phyloP scores from a whole-genome alignment of 1,140 invertebrate genomes.

The Galendromus occidentalis region DNA sequence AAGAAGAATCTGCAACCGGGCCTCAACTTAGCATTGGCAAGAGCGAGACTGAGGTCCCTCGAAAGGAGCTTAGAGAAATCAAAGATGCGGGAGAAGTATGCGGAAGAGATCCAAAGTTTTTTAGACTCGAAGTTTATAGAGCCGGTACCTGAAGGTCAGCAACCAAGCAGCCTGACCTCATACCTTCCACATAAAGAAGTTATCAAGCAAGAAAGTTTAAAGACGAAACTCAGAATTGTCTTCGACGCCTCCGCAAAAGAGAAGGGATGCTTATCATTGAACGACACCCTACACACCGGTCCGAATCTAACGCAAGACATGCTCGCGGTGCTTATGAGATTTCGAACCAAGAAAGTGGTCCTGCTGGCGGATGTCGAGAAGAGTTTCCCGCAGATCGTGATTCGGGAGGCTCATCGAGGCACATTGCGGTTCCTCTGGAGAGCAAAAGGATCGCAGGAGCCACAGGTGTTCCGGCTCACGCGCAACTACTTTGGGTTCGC shows the following conservation, averaged over 20 bases:
- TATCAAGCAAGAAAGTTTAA: constrained; percentile 17
- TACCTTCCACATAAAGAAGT: constrained; percentile 26
- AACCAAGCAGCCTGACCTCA: background rate
- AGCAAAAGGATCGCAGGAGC: no score
- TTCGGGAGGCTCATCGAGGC: constrained; percentile 5
- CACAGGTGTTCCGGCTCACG: no score
- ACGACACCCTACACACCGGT: constrained; percentile 14
- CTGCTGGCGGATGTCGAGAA: constrained; percentile 16
- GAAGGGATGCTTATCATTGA: constrained; percentile 8
- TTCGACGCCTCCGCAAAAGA: constrained; percentile 11
- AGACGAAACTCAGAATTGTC: constrained; percentile 13
- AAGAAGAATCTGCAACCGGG: no score
- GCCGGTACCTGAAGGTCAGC: no score
- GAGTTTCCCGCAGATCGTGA: constrained; percentile 14
- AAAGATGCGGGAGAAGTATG: no score
- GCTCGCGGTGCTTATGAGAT: constrained; percentile 12
- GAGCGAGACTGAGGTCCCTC: no score
- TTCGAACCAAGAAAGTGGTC: constrained; percentile 12
- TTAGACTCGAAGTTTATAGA: no score
- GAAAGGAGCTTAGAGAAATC: no score
- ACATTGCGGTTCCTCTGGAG: no score
- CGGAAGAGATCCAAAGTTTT: no score
- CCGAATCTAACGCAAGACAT: constrained; percentile 15
- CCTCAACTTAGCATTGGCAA: no score
- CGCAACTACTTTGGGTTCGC: no score